Conservation (phyloP, 2,113 vertebrate species). For the Neodontobutis hainanensis region DNA sequence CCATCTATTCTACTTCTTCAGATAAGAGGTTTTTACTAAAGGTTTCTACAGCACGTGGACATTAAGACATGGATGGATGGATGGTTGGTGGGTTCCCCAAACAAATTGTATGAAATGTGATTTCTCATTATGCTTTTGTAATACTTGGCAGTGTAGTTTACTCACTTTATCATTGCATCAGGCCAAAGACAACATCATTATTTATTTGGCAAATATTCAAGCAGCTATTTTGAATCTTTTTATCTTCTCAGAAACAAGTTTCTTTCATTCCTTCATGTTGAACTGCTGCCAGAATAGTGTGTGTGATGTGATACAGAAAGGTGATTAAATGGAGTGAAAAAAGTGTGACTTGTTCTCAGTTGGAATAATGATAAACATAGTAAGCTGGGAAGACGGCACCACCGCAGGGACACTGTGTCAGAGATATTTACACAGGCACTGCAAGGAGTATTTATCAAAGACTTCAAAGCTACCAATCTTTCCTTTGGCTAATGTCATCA, state of each 20-base stretch:
- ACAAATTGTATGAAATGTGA: too few relatives aligned
- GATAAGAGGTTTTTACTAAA: too few relatives aligned
- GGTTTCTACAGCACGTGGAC: too few relatives aligned
- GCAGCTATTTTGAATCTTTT: not conserved
- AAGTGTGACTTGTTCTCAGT: slow-evolving; percentile 39
- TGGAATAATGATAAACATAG: slow-evolving; percentile 44
- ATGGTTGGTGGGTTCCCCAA: too few relatives aligned
- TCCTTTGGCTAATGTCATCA: slow-evolving; percentile 11
- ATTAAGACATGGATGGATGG: too few relatives aligned
- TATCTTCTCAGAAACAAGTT: slow-evolving; percentile 45
- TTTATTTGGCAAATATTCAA: not conserved
- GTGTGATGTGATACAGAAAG: slow-evolving; percentile 27
- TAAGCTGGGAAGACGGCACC: slow-evolving; percentile 12
- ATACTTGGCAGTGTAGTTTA: too few relatives aligned
- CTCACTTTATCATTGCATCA: not conserved
- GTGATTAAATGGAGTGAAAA: slow-evolving; percentile 41
- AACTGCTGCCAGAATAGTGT: slow-evolving; percentile 30
- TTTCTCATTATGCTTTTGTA: too few relatives aligned
- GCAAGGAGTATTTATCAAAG: not conserved
- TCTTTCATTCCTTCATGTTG: slow-evolving; percentile 37
- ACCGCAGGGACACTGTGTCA: slow-evolving; percentile 20
- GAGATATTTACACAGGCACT: slow-evolving; percentile 23
- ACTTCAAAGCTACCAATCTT: not conserved
- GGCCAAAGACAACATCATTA: not conserved
- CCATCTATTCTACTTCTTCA: too few relatives aligned